These are phyloP conservation scores for Pseudois nayaur DNA, from an alignment of 2,113 vertebrate species.

Conservation along the genomic window DNA sequence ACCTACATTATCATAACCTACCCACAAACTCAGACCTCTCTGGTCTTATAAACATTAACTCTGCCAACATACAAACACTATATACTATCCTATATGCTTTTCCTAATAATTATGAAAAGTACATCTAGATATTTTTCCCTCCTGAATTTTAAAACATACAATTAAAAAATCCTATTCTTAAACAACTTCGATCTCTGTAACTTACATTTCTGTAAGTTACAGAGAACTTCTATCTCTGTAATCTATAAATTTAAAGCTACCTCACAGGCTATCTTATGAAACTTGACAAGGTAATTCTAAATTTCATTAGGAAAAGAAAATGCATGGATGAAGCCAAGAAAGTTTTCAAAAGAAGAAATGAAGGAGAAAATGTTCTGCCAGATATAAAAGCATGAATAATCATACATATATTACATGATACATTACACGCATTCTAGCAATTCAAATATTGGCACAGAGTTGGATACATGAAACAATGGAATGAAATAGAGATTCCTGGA, in stretches of 20 bases:
- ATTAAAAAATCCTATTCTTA: neutral
- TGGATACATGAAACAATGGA: neutral
- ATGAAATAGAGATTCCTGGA: neutral
- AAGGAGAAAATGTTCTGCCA: neutral
- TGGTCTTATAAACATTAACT: neutral
- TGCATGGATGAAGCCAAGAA: neutral
- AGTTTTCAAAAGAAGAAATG: neutral
- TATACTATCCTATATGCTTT: neutral
- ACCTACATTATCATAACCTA: neutral
- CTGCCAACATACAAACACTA: neutral
- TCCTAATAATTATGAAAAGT: neutral
- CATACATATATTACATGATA: neutral
- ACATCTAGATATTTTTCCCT: neutral
- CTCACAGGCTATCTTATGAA: neutral
- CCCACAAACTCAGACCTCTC: neutral
- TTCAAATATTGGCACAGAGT: neutral
- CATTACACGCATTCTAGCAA: neutral
- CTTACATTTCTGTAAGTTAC: neutral
- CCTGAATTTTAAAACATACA: neutral
- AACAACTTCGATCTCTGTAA: neutral
- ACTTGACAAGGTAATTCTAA: neutral
- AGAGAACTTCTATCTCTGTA: neutral
- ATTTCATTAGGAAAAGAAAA: neutral
- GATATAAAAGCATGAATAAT: neutral
- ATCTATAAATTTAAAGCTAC: neutral